Percentiles rank a stretch among this genome's conserved stretches.
These are phyloP conservation scores for Conomelus anceps DNA, from an alignment of 2,888 invertebrate species.

Conservation along the genomic window DNA sequence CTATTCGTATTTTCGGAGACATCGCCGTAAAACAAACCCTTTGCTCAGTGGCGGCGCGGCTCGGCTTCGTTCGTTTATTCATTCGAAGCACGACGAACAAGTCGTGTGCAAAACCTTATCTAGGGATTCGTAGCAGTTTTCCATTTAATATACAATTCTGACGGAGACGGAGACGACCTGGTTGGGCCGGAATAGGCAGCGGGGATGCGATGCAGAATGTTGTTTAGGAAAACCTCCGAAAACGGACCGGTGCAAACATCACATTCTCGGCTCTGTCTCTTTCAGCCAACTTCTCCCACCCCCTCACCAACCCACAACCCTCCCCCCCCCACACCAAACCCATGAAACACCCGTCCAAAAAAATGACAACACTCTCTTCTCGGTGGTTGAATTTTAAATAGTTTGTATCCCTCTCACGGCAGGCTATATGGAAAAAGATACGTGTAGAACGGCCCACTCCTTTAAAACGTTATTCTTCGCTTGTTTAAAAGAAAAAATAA, in stretches of 20 bases:
- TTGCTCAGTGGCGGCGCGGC: not conserved
- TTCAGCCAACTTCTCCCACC: slow-evolving; percentile 37
- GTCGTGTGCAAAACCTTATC: not conserved
- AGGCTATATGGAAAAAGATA: too few species aligned
- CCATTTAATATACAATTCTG: not conserved
- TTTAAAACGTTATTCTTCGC: not conserved
- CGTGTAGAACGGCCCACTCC: not conserved
- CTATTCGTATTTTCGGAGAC: not conserved
- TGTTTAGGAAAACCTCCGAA: not conserved
- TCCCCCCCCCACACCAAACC: slow-evolving; percentile 80
- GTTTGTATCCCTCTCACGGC: not conserved
- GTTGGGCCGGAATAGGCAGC: too few species aligned
- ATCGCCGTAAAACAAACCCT: not conserved
- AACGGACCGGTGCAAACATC: not conserved
- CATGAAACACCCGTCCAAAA: slow-evolving; percentile 54
- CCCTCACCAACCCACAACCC: slow-evolving; percentile 84
- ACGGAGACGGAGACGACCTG: not conserved
- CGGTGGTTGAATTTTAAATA: slow-evolving; percentile 15
- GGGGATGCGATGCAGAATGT: too few species aligned
- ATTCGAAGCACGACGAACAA: not conserved
- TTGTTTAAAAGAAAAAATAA: not conserved
- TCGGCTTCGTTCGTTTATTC: not conserved
- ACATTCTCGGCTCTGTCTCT: not conserved
- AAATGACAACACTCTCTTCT: slow-evolving; percentile 6
- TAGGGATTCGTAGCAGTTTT: not conserved